These are phyloP conservation scores for Zosterops borbonicus DNA, from an alignment of 2,113 vertebrate genomes.

Conservation along the genomic window DNA sequence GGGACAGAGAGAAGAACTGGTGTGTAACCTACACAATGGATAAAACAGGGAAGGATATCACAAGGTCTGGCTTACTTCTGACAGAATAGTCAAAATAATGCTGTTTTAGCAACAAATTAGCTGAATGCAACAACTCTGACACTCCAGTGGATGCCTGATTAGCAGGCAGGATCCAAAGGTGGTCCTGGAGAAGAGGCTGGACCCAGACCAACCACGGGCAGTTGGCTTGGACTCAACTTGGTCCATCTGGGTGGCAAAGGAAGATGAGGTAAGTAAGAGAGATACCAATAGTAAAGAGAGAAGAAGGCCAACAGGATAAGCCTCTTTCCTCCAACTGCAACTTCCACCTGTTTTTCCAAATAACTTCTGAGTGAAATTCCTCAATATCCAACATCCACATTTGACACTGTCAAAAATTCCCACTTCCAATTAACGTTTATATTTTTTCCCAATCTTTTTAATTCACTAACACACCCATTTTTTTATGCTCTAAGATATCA, in stretches of 20 bases:
- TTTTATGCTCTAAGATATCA: neutral
- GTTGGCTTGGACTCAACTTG: neutral
- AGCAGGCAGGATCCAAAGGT: neutral
- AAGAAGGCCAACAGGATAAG: neutral
- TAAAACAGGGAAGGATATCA: neutral
- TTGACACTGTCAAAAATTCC: neutral
- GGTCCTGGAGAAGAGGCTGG: neutral
- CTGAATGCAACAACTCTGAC: neutral
- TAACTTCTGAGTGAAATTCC: neutral
- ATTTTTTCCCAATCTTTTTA: neutral
- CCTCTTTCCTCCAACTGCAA: neutral
- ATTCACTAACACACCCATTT: neutral
- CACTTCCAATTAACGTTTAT: neutral
- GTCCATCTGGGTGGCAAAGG: neutral
- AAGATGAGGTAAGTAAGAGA: neutral
- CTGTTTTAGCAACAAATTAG: neutral
- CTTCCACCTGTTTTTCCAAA: neutral
- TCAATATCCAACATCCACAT: neutral
- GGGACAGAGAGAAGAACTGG: neutral
- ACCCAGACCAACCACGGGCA: fast-evolving
- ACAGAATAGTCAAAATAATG: neutral
- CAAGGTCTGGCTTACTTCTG: neutral
- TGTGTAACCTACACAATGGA: fast-evolving
- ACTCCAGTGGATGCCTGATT: neutral
- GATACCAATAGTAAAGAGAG: neutral